These are phyloP conservation scores for Lepilemur septentrionalis DNA, from an alignment of 2,797 vertebrate genomes.

Conservation along the genomic window DNA sequence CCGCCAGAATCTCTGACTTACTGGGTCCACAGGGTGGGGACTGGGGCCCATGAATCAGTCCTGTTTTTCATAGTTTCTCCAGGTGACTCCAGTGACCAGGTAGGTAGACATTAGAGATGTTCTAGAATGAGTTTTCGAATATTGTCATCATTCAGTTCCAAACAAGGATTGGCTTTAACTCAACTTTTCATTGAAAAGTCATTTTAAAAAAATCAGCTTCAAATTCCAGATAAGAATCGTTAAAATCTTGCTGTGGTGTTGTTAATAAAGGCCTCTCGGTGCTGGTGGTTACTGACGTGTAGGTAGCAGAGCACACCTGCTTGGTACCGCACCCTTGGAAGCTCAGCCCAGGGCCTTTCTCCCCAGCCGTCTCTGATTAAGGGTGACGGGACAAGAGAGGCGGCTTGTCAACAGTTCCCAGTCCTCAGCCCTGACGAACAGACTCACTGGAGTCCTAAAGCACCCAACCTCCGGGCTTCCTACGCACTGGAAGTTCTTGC, in stretches of 20 bases:
- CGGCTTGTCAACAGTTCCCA: accelerated
- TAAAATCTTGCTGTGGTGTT: neutral
- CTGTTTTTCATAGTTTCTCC: neutral
- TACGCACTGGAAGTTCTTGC: accelerated
- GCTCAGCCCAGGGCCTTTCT: accelerated
- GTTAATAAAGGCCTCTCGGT: neutral
- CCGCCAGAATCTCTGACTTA: neutral
- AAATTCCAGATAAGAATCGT: neutral
- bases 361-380: accelerated
- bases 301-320: neutral
- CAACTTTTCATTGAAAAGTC: neutral
- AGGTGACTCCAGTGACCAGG: no score
- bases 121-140: neutral
- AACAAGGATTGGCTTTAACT: neutral
- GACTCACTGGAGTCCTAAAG: neutral
- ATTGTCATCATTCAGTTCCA: neutral
- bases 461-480: neutral
- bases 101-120: neutral
- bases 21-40: accelerated
- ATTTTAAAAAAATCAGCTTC: neutral
- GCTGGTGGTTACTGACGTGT: accelerated
- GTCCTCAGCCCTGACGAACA: neutral
- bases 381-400: neutral
- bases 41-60: neutral
- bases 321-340: accelerated